phyloP scores from a whole-genome alignment of 2,888 invertebrate species.

The Encarsia formosa region DNA sequence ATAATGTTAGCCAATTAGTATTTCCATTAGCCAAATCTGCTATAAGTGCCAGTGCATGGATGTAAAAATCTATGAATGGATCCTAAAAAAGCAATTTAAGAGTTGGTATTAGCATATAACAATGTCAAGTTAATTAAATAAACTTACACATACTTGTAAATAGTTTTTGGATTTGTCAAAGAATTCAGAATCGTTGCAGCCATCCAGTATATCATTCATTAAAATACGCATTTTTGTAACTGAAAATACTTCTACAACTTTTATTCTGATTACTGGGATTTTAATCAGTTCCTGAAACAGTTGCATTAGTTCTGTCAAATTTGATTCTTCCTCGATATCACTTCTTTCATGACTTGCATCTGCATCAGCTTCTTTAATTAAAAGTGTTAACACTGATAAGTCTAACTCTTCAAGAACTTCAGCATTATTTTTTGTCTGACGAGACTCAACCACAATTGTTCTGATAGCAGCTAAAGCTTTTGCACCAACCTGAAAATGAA shows the following conservation, averaged over 20 bases:
- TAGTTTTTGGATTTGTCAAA: conserved; percentile 27
- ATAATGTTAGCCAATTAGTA: conserved; percentile 51
- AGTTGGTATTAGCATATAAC: not conserved
- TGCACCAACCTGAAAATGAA: conserved; percentile 44
- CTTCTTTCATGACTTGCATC: conserved; percentile 17
- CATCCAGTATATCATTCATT: conserved; percentile 49
- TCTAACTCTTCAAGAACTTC: conserved; percentile 47
- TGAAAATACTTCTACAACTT: conserved; percentile 49
- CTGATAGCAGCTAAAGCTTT: conserved; percentile 52
- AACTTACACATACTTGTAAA: conserved; percentile 9
- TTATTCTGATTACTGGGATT: conserved; percentile 40
- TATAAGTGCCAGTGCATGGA: conserved; percentile 54
- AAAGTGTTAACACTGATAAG: conserved; percentile 50
- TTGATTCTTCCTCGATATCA: conserved; percentile 40
- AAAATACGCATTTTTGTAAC: conserved; percentile 48
- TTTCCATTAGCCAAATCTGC: conserved; percentile 52
- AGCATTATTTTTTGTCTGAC: conserved; percentile 33
- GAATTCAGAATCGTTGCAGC: conserved; percentile 32
- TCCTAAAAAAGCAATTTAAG: conserved; percentile 33
- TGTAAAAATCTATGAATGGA: conserved; percentile 51
- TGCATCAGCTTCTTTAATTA: conserved; percentile 46
- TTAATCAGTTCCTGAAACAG: conserved; percentile 52
- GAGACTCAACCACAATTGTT: conserved; percentile 47
- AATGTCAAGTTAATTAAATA: not conserved
- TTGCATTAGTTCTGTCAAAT: conserved; percentile 53